Conservation (phyloP, 2,797 vertebrate species). For the Potorous gilbertii region DNA sequence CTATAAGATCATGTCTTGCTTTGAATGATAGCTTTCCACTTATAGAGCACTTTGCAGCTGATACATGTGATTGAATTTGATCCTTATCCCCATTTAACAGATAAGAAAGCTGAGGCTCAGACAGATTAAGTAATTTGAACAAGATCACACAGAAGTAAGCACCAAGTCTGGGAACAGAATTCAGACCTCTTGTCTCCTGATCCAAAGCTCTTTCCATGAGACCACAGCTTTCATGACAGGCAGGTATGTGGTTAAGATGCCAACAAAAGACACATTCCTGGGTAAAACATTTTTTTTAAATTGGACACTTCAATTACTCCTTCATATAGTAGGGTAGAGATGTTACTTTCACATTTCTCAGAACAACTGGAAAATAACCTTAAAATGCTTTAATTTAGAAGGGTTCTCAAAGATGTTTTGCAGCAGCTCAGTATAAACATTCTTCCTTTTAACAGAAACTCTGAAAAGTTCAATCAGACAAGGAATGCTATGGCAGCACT, state of each 20-base stretch:
- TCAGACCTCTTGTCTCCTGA: background rate
- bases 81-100: background rate
- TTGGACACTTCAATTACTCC: background rate
- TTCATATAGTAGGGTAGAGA: background rate
- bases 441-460: conserved; percentile 36
- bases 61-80: background rate
- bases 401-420: conserved; percentile 22
- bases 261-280: background rate
- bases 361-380: background rate
- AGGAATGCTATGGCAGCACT: conserved; percentile 9
- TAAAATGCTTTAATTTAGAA: conserved; percentile 28
- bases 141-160: background rate
- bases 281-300: background rate
- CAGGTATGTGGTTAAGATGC: background rate
- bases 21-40: background rate
- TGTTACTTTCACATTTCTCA: background rate
- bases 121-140: background rate
- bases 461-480: conserved; percentile 35
- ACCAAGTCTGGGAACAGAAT: background rate
- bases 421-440: background rate
- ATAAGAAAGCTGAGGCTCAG: background rate
- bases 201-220: background rate
- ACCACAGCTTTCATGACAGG: background rate
- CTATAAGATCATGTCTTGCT: background rate
- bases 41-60: background rate